Conservation (phyloP, 1,140 invertebrate genomes). For the Charaxes varanes region DNA sequence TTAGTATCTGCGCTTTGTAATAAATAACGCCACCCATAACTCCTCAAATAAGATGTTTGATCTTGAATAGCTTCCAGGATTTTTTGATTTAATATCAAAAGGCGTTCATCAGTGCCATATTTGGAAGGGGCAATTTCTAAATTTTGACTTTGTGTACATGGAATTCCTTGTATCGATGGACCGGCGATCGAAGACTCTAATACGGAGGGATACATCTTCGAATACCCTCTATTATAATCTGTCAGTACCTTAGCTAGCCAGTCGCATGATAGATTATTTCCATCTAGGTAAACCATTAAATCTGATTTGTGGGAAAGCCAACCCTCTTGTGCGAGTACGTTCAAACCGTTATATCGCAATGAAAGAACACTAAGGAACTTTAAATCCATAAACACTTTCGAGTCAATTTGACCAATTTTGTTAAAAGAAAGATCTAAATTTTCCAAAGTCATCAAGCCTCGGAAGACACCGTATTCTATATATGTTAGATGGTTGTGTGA, state of each 20-base stretch:
- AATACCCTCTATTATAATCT: constrained; percentile 49
- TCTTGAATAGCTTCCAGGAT: constrained; percentile 50
- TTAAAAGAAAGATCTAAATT: constrained; percentile 54
- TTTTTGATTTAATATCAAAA: constrained; percentile 43
- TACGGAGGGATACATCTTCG: constrained; percentile 42
- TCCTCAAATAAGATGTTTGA: constrained; percentile 40
- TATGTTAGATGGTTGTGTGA: constrained; percentile 37
- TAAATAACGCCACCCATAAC: constrained; percentile 24
- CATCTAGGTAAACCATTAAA: constrained; percentile 48
- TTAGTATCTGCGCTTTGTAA: constrained; percentile 20
- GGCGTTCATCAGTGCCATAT: constrained; percentile 38
- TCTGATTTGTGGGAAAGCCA: constrained; percentile 43
- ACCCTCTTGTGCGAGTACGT: constrained; percentile 32
- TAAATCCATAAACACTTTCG: constrained; percentile 47
- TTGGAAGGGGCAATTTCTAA: neutral
- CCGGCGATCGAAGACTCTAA: constrained; percentile 16
- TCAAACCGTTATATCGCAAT: constrained; percentile 40
- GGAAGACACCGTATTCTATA: constrained; percentile 49
- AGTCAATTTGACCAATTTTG: constrained; percentile 40
- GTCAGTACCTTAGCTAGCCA: constrained; percentile 43
- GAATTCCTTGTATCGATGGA: constrained; percentile 44
- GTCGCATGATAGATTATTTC: constrained; percentile 45
- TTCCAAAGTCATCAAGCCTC: constrained; percentile 31
- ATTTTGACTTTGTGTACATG: constrained; percentile 29
- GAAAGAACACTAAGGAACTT: constrained; percentile 38